Conservation (phyloP, 2,113 vertebrate genomes). For the Cyanoramphus novaezelandiae region DNA sequence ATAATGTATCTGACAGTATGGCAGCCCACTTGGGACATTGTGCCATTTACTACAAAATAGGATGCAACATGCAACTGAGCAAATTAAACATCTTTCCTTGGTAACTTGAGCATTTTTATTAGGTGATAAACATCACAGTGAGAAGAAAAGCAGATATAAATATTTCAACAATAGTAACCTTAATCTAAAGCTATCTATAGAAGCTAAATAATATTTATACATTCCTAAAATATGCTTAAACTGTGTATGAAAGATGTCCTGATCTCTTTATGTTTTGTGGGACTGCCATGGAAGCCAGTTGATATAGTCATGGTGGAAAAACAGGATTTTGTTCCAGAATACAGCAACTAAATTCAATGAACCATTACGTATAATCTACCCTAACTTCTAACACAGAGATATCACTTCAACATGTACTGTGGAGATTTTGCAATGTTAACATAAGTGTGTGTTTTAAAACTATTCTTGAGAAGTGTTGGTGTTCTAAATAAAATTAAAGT, state of each 20-base stretch:
- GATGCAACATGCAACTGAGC: constrained; percentile 80
- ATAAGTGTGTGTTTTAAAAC: not conserved
- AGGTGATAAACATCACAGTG: constrained; percentile 76
- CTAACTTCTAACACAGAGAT: not conserved
- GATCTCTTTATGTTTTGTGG: not conserved
- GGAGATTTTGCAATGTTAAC: not conserved
- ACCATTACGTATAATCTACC: not conserved
- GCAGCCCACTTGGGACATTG: constrained; percentile 80
- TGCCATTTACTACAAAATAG: constrained; percentile 85
- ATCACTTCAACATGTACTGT: not conserved
- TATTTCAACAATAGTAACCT: constrained; percentile 76
- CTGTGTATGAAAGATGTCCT: not conserved
- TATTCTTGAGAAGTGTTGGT: not conserved
- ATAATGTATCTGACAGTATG: constrained; percentile 85
- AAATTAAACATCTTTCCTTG: constrained; percentile 82
- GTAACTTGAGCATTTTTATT: constrained; percentile 84
- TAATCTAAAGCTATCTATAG: constrained; percentile 69
- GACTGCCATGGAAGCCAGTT: not conserved
- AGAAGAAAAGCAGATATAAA: constrained; percentile 71
- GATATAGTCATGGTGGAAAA: not conserved
- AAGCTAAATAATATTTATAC: constrained; percentile 61
- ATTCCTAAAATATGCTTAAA: constrained; percentile 2
- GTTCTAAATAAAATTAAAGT: not conserved
- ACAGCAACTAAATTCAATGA: not conserved
- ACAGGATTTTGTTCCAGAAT: not conserved